A percentile compares a stretch with the other conserved stretches of the same genome.
Evolutionary conservation across 2,113 vertebrate species (phyloP).

Genomic region (Alethe diademata): DNA sequence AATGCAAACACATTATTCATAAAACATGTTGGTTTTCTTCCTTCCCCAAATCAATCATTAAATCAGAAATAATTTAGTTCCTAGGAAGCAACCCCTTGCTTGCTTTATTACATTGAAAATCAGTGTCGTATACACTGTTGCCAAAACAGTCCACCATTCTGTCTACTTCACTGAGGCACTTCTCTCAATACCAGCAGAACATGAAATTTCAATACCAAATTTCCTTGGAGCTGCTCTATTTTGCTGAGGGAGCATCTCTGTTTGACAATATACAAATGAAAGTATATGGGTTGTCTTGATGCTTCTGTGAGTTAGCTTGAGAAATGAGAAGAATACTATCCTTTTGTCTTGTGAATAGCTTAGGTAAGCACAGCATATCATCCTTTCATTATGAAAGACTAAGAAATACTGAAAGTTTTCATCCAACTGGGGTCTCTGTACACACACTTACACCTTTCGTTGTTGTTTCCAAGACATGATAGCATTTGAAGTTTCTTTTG

Average conservation of each 20-base stretch:
- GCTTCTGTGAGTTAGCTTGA: background rate
- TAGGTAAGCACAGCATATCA: background rate
- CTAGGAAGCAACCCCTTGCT: background rate
- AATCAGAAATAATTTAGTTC: conserved; percentile 38
- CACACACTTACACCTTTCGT: background rate
- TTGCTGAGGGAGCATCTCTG: conserved; percentile 14
- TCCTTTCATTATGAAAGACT: background rate
- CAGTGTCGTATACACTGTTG: background rate
- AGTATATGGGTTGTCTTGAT: conserved; percentile 22
- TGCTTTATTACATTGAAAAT: conserved; percentile 35
- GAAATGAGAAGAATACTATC: conserved; percentile 18
- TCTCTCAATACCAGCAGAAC: conserved; percentile 50
- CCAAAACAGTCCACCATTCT: conserved; percentile 3
- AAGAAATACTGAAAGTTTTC: conserved; percentile 9
- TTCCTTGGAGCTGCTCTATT: conserved; percentile 48
- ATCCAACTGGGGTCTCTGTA: background rate
- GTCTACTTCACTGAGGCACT: background rate
- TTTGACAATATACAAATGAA: conserved; percentile 23
- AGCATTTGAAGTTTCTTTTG: conserved; percentile 28
- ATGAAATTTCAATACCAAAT: conserved; percentile 56
- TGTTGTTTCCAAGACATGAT: background rate
- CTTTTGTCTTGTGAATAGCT: conserved; percentile 32
- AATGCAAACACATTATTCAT: conserved; percentile 54
- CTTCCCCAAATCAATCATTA: conserved; percentile 45
- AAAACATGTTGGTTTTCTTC: conserved; percentile 14